Base-by-base conservation (phyloP, 2,113 vertebrate species). In the Coreoperca whiteheadi region DNA sequence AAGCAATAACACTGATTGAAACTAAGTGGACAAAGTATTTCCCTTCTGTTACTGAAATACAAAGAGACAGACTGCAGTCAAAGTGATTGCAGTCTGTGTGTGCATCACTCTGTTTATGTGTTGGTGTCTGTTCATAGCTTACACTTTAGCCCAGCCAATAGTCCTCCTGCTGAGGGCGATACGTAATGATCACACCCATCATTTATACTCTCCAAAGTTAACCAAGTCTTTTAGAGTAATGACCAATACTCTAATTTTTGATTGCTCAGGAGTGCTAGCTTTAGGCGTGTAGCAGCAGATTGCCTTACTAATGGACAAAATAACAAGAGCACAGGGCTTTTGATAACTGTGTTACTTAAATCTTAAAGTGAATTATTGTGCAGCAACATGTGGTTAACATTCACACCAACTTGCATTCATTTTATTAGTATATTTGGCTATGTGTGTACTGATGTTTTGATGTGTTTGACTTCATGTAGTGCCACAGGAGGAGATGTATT, bases 401-500 rank as follows among this genome's bases (percentile, higher is more conserved):
- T 32, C 5, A 8, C 32, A 60, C 39, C 10, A 48, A 72, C 37
- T 18, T 72, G n/a, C n/a, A 18, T 67, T 82, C 2, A 59, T 64
- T 37, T 56, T 48, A 43, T 51, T 43, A 32, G 48, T 68, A n/a
- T 30, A 53, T 73, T 48, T 66, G 25, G n/a, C 1, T 20, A 14
- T 50, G 11, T 68, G 66, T 69, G 21, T 28, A 4, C 37, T 66
- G 34, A 74, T 79, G 41, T 69, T 37, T 43, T 9, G 7, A 9
- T 60, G 59, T 60, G 41, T 77, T 57, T 74, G 51, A n/a, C 21
- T 37, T 4, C 34, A 14, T 76, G 34, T 88, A 97, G 96, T 43
- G 96, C 96, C 75, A 97, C 96, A 54, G 96, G 96, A 64, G 96
- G 96, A 32, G 96, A 97, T 68, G 96, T 97, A 21, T 97, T 97